These are phyloP conservation scores for Bostrychus sinensis DNA, from an alignment of 2,113 vertebrate species.

Conservation along the genomic window DNA sequence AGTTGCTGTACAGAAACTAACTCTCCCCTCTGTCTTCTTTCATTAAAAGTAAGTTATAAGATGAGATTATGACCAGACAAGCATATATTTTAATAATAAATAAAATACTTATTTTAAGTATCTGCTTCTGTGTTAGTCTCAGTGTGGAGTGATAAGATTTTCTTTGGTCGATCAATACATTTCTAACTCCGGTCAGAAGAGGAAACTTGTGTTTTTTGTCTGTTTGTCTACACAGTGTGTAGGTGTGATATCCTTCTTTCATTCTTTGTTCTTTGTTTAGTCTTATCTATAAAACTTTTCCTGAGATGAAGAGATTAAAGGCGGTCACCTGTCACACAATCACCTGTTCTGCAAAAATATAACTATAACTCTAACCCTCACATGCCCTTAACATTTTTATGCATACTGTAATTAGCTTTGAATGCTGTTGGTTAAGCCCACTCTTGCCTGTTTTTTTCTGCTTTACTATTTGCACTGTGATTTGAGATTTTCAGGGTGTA, in stretches of 20 bases:
- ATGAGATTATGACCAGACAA: too few species aligned
- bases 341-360: too few species aligned
- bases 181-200: neutral
- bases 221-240: constrained; percentile 13
- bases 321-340: constrained; percentile 16
- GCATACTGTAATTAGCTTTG: too few species aligned
- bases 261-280: neutral
- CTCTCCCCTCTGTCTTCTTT: too few species aligned
- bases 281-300: constrained; percentile 7
- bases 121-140: neutral
- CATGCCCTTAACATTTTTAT: too few species aligned
- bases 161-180: neutral
- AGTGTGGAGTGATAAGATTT: neutral
- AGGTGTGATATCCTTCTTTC: constrained; percentile 3
- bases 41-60: too few species aligned
- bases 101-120: too few species aligned
- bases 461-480: constrained; percentile 25
- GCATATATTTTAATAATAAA: too few species aligned
- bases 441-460: neutral
- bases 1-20: too few species aligned
- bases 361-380: too few species aligned
- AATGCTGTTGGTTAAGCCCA: too few species aligned
- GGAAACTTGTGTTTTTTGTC: neutral
- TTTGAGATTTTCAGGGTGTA: constrained; percentile 30
- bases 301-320: neutral